Evolutionary conservation across 1,140 invertebrate species (phyloP).

Genomic region (Neelides sp.): DNA sequence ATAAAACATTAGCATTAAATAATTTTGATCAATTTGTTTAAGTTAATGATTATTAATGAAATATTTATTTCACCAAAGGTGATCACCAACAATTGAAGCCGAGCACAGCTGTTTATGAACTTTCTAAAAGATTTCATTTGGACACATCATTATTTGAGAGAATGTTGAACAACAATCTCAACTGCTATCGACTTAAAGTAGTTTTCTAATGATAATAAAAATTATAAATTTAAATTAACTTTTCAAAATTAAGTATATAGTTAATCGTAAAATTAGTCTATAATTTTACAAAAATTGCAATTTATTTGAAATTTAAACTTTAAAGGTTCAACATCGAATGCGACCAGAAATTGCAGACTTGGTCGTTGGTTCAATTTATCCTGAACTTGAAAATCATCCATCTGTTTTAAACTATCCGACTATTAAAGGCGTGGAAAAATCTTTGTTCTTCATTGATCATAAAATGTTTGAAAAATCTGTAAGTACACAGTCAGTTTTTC

Average conservation of each 20-base stretch:
- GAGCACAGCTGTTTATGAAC: constrained; percentile 44
- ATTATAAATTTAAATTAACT: not conserved
- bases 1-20: constrained; percentile 3
- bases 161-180: constrained; percentile 15
- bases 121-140: constrained; percentile 47
- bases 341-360: constrained; percentile 30
- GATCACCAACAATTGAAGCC: constrained; percentile 66
- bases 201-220: not conserved
- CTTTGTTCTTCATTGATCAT: constrained; percentile 32
- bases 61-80: constrained; percentile 37
- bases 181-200: not conserved
- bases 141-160: constrained; percentile 50
- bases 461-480: constrained; percentile 16
- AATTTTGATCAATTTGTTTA: not conserved
- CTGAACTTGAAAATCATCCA: constrained; percentile 25
- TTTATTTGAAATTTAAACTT: not conserved
- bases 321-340: constrained; percentile 30
- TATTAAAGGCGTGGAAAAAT: constrained; percentile 27
- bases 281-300: constrained; percentile 8
- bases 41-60: not conserved
- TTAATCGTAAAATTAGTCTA: not conserved
- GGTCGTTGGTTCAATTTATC: constrained; percentile 29
- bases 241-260: not conserved
- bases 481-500: constrained; percentile 3
- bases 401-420: constrained; percentile 21